These are phyloP conservation scores for Trachurus trachurus DNA, from an alignment of 2,797 vertebrate genomes.

Conservation along the genomic window DNA sequence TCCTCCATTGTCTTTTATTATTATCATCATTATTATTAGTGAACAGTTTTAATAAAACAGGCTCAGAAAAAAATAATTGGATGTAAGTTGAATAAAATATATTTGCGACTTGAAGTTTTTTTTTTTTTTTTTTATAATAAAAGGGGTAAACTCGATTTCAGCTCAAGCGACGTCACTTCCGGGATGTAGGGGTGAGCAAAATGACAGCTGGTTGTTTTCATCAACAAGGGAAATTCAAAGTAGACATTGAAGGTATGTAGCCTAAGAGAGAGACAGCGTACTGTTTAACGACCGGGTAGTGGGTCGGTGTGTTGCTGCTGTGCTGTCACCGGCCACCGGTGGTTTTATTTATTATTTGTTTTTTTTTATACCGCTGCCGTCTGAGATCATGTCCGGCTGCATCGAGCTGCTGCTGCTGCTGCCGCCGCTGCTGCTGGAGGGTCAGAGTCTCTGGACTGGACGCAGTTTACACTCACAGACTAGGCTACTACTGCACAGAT, in stretches of 20 bases:
- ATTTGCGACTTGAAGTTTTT: neutral
- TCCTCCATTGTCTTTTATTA: neutral
- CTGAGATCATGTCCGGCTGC: constrained; percentile 42
- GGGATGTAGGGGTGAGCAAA: constrained; percentile 61
- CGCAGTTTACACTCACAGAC: neutral
- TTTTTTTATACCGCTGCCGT: constrained; percentile 31
- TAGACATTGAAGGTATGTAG: constrained; percentile 66
- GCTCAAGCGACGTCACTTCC: constrained; percentile 81
- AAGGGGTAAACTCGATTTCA: neutral
- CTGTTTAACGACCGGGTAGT: no score
- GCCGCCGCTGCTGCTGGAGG: constrained; percentile 50
- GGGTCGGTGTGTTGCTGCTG: neutral
- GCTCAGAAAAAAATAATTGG: no score
- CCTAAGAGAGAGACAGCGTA: neutral
- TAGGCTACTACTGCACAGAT: neutral
- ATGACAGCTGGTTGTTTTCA: constrained; percentile 82
- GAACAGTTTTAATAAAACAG: neutral
- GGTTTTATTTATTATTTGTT: no score
- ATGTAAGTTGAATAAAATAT: no score
- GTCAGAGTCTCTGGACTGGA: constrained; percentile 54
- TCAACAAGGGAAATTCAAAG: constrained; percentile 68
- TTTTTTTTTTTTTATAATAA: no score
- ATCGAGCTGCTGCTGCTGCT: constrained; percentile 61
- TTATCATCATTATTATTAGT: no score
- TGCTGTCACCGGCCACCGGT: neutral